Conservation (phyloP, 2,888 invertebrate species). For the Cristatella mucedo region DNA sequence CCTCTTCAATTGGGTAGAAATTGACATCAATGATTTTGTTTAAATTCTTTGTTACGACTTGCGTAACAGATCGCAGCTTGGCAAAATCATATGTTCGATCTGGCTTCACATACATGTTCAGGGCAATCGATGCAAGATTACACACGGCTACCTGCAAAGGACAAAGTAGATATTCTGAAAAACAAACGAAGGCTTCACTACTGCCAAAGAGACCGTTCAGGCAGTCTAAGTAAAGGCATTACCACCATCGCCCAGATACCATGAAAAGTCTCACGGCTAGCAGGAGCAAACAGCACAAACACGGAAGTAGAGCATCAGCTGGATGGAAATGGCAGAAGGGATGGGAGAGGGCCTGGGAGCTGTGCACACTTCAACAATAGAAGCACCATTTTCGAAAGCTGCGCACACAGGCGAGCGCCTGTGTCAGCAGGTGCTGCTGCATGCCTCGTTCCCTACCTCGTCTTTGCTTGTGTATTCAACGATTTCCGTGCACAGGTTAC, state of each 20-base stretch:
- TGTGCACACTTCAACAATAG: no score
- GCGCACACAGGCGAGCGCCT: not conserved
- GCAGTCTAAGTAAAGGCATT: no score
- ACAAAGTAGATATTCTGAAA: no score
- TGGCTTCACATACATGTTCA: constrained; percentile 73
- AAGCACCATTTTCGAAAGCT: constrained; percentile 2
- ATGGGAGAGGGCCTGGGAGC: no score
- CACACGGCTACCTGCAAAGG: constrained; percentile 64
- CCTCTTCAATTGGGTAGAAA: constrained; percentile 82
- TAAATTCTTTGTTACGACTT: constrained; percentile 71
- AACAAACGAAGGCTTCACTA: no score
- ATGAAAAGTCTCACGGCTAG: no score
- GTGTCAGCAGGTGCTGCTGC: not conserved
- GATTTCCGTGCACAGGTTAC: constrained; percentile 94
- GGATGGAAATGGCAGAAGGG: no score
- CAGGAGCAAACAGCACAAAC: no score
- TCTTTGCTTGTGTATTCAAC: constrained; percentile 78
- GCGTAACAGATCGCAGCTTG: constrained; percentile 69
- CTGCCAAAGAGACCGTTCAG: no score
- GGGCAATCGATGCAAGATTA: constrained; percentile 87
- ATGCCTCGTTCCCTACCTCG: constrained; percentile 57
- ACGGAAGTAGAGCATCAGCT: no score
- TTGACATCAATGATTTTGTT: constrained; percentile 94
- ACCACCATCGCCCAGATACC: no score
- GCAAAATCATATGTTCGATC: constrained; percentile 69